Base-by-base conservation (phyloP, 2,888 invertebrate species). In the Lacanobia wlatinum region DNA sequence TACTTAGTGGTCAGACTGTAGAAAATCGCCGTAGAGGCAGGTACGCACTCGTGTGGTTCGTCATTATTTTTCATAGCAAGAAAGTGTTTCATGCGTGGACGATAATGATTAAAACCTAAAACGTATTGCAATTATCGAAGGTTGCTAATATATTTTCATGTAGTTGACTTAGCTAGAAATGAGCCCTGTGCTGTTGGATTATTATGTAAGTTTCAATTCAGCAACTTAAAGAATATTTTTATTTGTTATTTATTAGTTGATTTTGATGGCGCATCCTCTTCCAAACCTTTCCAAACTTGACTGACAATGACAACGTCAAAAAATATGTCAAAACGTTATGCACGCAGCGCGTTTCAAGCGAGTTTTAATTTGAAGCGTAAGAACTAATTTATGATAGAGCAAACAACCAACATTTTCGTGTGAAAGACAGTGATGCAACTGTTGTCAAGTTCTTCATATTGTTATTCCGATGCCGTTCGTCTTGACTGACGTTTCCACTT, bases 401-500 rank as follows among this genome's bases (percentile, higher is more conserved):
- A 8, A 64, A 53, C 18, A n/a, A n/a, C 21, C 12, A 21, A n/a
- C 3, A n/a, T 48, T 21, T 3, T 7, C 0, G 1, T 23, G 23
- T 50, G 52, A 50, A 34, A 71, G 53, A 78, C 40, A 48, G 63
- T 60, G 78, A 78, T 50, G 62, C 53, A 60, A 40, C n/a, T 71
- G 43, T 16, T 53, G 18, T 52, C 43, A 52, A 6, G n/a, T 61
- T 52, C 16, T 21, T 18, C 8, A 1, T 14, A 5, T 14, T 2
- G 40, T 46, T 40, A 21, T 62, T 59, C 23, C 40, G 4, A 10
- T 14, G 16, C 53, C 21, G 21, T 38, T 59, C 21, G 21, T 38
- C 9, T 14, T 58, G 21, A 8, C 38, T 61, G 78, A 75, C 73
- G 73, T 77, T 79, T 78, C 18, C 14, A 52, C 59, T 77, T 78